Percentiles rank a stretch among this genome's conserved stretches.
Conservation (phyloP, 2,113 vertebrate genomes). For the Otolemur garnettii region DNA sequence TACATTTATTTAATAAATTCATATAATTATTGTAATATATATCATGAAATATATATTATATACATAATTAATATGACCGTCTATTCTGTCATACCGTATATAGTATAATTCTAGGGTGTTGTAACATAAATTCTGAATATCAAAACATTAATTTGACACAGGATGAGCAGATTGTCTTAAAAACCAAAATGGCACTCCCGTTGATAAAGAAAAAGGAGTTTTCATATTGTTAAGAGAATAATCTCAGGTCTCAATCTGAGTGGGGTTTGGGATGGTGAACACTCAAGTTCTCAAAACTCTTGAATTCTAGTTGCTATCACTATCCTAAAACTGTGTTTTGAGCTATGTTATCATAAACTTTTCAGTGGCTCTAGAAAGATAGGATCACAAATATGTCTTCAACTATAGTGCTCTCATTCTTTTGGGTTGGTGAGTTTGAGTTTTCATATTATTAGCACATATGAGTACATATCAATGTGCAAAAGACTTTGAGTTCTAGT, state of each 20-base stretch:
- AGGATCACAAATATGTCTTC: neutral
- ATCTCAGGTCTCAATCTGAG: neutral
- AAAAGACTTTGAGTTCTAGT: neutral
- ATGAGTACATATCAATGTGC: neutral
- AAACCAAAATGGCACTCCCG: neutral
- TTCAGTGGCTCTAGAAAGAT: neutral
- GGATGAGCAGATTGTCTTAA: neutral
- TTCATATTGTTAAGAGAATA: neutral
- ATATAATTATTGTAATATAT: no score
- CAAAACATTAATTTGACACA: neutral
- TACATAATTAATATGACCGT: neutral
- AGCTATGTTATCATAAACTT: neutral
- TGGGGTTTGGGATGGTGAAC: neutral
- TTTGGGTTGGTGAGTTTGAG: neutral
- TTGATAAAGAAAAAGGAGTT: neutral
- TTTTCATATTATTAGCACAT: neutral
- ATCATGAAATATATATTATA: no score
- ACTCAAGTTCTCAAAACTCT: neutral
- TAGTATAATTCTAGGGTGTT: no score
- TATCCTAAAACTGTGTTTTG: neutral
- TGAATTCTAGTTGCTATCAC: neutral
- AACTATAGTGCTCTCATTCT: neutral
- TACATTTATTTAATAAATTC: no score
- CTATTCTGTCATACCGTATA: no score
- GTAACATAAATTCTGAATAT: constrained; percentile 38